A percentile compares a stretch with the other conserved stretches of the same genome.
Evolutionary conservation across 2,797 vertebrate genomes (phyloP).

Genomic region (Rhodeus uyekii): DNA sequence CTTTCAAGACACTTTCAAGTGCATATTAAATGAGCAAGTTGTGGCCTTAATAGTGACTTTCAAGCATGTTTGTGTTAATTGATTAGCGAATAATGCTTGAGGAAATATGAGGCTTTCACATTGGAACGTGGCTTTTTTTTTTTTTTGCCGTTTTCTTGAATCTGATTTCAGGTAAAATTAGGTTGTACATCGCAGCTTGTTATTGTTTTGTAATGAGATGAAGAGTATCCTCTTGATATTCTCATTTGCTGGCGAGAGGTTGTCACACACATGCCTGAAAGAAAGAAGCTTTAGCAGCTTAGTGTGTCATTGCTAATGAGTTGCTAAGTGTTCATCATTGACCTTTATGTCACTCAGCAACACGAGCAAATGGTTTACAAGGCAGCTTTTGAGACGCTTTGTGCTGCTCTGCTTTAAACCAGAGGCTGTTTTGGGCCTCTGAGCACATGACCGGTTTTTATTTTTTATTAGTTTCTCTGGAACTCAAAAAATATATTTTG

Average conservation of each 20-base stretch:
- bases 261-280: background rate
- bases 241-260: background rate
- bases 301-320: constrained; percentile 1
- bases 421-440: background rate
- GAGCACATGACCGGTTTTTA: constrained; percentile 7
- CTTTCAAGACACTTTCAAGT: background rate
- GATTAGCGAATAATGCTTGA: too few species aligned
- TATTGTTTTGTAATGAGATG: background rate
- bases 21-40: too few species aligned
- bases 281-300: background rate
- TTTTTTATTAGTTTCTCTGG: background rate
- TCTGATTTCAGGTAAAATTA: background rate
- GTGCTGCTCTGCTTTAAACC: background rate
- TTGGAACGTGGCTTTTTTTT: background rate
- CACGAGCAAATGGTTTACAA: background rate
- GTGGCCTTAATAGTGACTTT: background rate
- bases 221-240: background rate
- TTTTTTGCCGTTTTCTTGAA: background rate
- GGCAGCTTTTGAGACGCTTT: background rate
- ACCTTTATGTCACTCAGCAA: constrained; percentile 23
- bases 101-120: background rate
- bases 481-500: background rate
- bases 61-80: background rate
- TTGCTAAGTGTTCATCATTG: constrained; percentile 14
- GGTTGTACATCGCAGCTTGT: background rate